A percentile compares a stretch with the other conserved stretches of the same genome.
Evolutionary conservation across 2,888 invertebrate species (phyloP).

Genomic region (Epiblema foenella): DNA sequence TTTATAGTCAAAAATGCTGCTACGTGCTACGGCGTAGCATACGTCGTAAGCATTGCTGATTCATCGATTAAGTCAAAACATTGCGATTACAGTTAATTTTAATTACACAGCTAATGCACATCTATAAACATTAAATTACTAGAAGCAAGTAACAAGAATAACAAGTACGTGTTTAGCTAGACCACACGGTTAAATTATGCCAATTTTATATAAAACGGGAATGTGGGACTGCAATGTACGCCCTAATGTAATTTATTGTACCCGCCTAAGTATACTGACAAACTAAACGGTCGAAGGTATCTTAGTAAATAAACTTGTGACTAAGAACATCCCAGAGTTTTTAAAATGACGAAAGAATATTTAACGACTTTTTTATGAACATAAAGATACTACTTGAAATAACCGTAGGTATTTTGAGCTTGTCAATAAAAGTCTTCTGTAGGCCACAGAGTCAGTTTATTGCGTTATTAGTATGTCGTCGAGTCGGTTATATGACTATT

Average conservation of each 20-base stretch:
- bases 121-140: too few relatives aligned
- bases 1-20: neutral
- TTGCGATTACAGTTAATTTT: neutral
- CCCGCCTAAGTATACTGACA: conserved; percentile 20
- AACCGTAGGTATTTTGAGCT: conserved; percentile 47
- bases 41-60: too few relatives aligned
- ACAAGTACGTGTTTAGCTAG: neutral
- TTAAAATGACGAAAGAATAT: conserved; percentile 41
- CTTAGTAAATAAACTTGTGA: conserved; percentile 38
- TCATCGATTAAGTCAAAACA: neutral
- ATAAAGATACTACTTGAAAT: conserved; percentile 43
- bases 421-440: conserved; percentile 59
- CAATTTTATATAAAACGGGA: conserved; percentile 9
- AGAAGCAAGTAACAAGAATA: conserved; percentile 3
- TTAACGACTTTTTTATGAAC: conserved; percentile 44
- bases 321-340: conserved; percentile 30
- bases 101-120: neutral
- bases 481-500: conserved; percentile 67
- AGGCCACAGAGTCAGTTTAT: conserved; percentile 64
- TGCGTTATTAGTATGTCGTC: conserved; percentile 72
- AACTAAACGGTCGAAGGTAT: conserved; percentile 41
- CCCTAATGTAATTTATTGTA: conserved; percentile 28
- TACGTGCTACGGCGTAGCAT: conserved; percentile 1
- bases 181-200: neutral
- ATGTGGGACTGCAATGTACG: neutral